Conservation (phyloP, 2,797 vertebrate species). For the Hoplostethus mediterraneus region DNA sequence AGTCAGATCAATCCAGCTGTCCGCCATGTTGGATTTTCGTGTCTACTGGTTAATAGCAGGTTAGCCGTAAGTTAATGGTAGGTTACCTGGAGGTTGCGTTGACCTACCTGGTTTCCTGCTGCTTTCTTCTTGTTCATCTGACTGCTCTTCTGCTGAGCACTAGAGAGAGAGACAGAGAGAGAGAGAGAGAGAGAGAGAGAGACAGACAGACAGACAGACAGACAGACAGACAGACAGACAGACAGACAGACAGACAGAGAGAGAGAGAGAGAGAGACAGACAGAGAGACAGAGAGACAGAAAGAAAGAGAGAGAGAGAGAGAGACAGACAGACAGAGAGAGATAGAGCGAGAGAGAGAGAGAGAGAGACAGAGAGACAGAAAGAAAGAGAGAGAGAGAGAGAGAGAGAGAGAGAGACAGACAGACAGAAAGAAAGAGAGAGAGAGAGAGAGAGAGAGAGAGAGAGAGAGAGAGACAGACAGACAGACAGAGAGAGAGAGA, state of each 20-base stretch:
- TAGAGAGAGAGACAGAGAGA: constrained; percentile 29
- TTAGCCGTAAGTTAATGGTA: no score
- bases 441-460: neutral
- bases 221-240: neutral
- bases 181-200: neutral
- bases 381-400: no score
- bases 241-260: neutral
- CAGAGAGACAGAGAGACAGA: constrained; percentile 6
- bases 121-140: constrained; percentile 95
- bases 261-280: neutral
- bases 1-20: no score
- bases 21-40: no score
- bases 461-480: no score
- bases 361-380: neutral
- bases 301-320: neutral
- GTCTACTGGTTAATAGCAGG: neutral
- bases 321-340: neutral
- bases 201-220: neutral
- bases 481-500: neutral
- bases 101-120: constrained; percentile 92
- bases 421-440: neutral
- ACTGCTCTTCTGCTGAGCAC: constrained; percentile 91
- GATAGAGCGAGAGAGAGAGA: constrained; percentile 32
- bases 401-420: neutral
- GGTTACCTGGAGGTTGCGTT: neutral